Evolutionary conservation across 2,113 vertebrate species (phyloP).

Genomic region (Tyto alba): DNA sequence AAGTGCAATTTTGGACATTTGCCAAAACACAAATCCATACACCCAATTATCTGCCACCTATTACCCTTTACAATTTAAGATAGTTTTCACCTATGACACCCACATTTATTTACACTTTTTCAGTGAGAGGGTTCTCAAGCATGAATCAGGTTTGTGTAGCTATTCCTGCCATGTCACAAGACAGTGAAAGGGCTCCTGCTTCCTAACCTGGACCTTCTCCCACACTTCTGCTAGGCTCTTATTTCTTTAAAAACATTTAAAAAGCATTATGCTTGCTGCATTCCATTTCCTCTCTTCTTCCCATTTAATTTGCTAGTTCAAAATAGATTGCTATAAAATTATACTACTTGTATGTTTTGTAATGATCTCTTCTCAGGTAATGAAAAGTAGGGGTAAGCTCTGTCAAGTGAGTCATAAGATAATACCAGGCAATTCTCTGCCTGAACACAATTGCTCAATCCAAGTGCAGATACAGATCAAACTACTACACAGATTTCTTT

Average conservation of each 20-base stretch:
- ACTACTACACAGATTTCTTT: conserved; percentile 19
- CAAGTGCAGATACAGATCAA: conserved; percentile 53
- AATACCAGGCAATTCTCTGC: conserved; percentile 59
- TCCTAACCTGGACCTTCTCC: not conserved
- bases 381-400: conserved; percentile 59
- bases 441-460: conserved; percentile 48
- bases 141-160: not conserved
- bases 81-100: not conserved
- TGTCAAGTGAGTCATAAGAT: conserved; percentile 64
- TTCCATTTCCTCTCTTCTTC: conserved; percentile 47
- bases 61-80: not conserved
- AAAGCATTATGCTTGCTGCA: conserved; percentile 12
- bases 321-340: conserved; percentile 63
- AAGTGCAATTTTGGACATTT: not conserved
- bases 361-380: conserved; percentile 63
- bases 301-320: conserved; percentile 55
- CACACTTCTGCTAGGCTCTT: not conserved
- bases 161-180: not conserved
- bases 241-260: conserved; percentile 39
- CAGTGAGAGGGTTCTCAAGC: not conserved
- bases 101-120: not conserved
- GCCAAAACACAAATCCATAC: not conserved
- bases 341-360: conserved; percentile 57
- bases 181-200: not conserved
- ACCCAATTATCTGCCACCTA: not conserved